Conservation (phyloP, 2,113 vertebrate species). For the Tautogolabrus adspersus region DNA sequence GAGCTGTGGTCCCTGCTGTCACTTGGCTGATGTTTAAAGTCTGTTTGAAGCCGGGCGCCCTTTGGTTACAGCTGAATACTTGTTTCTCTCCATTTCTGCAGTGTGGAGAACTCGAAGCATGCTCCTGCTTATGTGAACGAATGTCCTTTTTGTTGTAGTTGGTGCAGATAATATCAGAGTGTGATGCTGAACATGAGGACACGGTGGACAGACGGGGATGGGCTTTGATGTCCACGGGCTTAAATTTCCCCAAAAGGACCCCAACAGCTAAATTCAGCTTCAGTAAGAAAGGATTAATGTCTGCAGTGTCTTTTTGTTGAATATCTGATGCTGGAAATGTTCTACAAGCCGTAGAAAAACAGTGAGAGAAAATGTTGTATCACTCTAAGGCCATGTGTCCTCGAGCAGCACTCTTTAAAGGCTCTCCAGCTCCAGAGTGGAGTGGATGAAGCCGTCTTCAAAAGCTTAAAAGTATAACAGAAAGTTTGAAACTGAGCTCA, state of each 20-base stretch:
- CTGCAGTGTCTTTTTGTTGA: conserved; percentile 17
- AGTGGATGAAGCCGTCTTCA: neutral
- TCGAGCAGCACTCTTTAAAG: neutral
- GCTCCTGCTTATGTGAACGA: conserved; percentile 36
- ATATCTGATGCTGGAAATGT: conserved; percentile 12
- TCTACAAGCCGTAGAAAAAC: conserved; percentile 1
- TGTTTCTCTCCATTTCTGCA: conserved; percentile 40
- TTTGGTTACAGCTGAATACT: conserved; percentile 54
- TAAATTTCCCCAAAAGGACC: conserved; percentile 32
- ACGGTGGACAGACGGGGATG: conserved; percentile 1
- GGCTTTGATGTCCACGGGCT: conserved; percentile 12
- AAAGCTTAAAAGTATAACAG: conserved; percentile 10
- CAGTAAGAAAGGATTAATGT: conserved; percentile 45
- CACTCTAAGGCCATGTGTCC: conserved; percentile 8
- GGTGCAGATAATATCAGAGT: conserved; percentile 18
- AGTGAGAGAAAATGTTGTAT: conserved; percentile 6
- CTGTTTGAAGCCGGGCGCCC: conserved; percentile 52
- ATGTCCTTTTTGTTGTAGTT: conserved; percentile 37
- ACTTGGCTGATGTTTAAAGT: conserved; percentile 52
- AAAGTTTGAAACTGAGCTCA: neutral
- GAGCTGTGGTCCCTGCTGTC: conserved; percentile 58
- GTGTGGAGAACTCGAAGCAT: conserved; percentile 39
- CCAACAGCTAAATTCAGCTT: conserved; percentile 38
- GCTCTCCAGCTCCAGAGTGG: neutral
- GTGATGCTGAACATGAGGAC: conserved; percentile 2